A percentile compares a stretch with the other conserved stretches of the same genome.
These are phyloP conservation scores for Caenorhabditis drosophilae DNA, from an alignment of 2,888 invertebrate genomes.

Conservation along the genomic window DNA sequence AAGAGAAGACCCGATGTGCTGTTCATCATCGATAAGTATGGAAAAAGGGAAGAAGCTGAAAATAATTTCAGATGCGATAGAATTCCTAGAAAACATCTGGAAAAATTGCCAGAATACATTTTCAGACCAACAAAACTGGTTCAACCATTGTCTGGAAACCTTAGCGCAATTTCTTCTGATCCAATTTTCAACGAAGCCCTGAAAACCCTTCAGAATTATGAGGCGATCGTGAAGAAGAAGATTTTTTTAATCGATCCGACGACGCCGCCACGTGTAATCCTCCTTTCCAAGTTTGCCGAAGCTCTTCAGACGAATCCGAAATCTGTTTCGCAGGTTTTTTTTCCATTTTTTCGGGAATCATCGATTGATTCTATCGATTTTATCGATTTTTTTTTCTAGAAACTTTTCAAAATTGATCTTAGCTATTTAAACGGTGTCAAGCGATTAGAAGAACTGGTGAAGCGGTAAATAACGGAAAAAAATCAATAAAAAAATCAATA, in stretches of 20 bases:
- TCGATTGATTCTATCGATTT: neutral
- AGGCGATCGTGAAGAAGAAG: slow-evolving; percentile 26
- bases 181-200: slow-evolving; percentile 23
- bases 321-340: slow-evolving; percentile 10
- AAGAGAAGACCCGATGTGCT: slow-evolving; percentile 33
- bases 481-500: slow-evolving; percentile 1
- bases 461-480: neutral
- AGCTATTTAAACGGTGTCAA: slow-evolving; percentile 19
- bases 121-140: slow-evolving; percentile 17
- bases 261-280: slow-evolving; percentile 16
- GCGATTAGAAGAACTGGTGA: slow-evolving; percentile 16
- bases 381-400: slow-evolving; percentile 5
- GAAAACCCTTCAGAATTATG: slow-evolving; percentile 20
- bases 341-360: neutral
- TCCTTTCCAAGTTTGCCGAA: slow-evolving; percentile 16
- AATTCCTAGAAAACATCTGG: no score
- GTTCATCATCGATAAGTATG: slow-evolving; percentile 29
- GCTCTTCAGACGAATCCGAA: slow-evolving; percentile 12
- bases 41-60: no score
- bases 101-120: neutral
- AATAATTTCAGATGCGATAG: no score
- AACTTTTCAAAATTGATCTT: slow-evolving; percentile 12
- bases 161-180: slow-evolving; percentile 17
- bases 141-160: slow-evolving; percentile 4
- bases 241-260: slow-evolving; percentile 28